Evolutionary conservation across 2,113 vertebrate genomes (phyloP), one percentile per base, ranked within the genome.

Genomic region (Chloebia gouldiae): DNA sequence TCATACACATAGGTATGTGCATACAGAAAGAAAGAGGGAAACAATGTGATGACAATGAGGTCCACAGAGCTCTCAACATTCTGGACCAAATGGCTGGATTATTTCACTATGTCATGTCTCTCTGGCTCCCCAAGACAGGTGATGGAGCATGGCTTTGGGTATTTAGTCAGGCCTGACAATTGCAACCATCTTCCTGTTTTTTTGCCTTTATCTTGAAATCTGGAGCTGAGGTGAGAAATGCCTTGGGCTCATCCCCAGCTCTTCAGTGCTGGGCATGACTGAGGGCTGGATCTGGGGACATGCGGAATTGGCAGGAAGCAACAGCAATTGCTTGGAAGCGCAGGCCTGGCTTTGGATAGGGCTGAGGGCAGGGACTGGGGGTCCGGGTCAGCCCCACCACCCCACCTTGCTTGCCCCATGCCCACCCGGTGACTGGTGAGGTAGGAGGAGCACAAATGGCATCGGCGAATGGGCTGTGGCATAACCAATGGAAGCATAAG

Each of bases 361-460:
- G 23, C 12, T 5, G 1, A 40, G 15, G 11, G n/a, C 63, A 21
- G 13, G 9, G 31, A 28, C 1, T 6, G 2, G 11, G 18, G 4
- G 15, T 10, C 19, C 5, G 7, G 57, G 11, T 9, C 49, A 31
- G n/a, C 10, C 16, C 35, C 49, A 13, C 15, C 30, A 7, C 7
- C 22, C 8, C n/a, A 4, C 56, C 10, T 10, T 4, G 3, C 33
- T 28, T 4, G 45, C 23, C 15, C 10, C n/a, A 11, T 3, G 23
- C 27, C 60, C 3, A 22, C 25, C 59, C 31, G 10, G 59, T 39
- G 35, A 65, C 59, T 8, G 44, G 12, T 50, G 86, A 50, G 44
- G 18, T 5, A 2, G 0, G 3, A 20, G 15, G 4, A 45, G 18
- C 37, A 10, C 8, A 13, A 9, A 44, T 7, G 18, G 33, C 37